Percentiles rank a stretch among this genome's conserved stretches.
Conservation (phyloP, 2,113 vertebrate species). For the Lasiurus borealis region DNA sequence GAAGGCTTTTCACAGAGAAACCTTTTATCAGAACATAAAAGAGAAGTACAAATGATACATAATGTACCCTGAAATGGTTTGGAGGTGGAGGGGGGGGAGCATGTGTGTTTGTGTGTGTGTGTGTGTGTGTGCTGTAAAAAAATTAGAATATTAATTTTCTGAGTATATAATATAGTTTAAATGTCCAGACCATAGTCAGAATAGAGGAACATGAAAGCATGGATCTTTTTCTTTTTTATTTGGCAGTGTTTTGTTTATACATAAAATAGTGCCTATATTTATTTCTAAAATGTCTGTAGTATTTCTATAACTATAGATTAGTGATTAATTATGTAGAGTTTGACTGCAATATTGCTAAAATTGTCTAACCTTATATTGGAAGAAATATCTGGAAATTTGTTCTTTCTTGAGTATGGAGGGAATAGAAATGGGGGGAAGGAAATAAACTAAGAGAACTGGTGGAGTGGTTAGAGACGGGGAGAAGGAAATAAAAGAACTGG, state of each 20-base stretch:
- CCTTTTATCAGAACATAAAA: background rate
- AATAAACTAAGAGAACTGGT: background rate
- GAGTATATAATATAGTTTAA: background rate
- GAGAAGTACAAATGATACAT: background rate
- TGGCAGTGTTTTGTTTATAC: background rate
- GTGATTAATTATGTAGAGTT: background rate
- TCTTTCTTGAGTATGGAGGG: background rate
- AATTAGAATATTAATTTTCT: background rate
- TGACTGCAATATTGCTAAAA: background rate
- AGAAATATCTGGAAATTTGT: background rate
- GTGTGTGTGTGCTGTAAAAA: background rate
- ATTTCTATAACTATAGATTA: background rate
- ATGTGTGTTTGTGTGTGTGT: background rate
- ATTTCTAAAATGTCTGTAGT: background rate
- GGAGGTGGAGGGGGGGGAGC: background rate
- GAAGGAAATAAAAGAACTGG: background rate
- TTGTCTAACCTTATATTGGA: background rate
- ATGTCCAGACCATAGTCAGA: background rate
- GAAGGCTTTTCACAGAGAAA: background rate
- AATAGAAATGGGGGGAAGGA: background rate
- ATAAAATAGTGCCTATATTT: background rate
- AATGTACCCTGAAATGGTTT: background rate
- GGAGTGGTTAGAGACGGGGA: background rate
- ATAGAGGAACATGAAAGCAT: background rate
- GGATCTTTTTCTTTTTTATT: background rate